A percentile compares a stretch with the other conserved stretches of the same genome.
These are phyloP conservation scores for Barypeithes pellucidus DNA, from an alignment of 2,888 invertebrate species.

Conservation along the genomic window DNA sequence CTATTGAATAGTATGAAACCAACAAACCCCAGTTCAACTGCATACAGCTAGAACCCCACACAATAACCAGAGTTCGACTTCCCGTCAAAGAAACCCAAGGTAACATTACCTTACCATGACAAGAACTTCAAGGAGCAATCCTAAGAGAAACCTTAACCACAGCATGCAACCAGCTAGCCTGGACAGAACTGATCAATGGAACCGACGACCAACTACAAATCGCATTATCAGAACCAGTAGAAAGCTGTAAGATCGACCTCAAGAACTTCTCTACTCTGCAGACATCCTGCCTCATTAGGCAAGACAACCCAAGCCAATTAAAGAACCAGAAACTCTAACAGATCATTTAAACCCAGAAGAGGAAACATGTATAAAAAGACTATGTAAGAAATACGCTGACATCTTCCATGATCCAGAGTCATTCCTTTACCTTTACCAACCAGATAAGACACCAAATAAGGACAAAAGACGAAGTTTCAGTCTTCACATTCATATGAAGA, in stretches of 20 bases:
- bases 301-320: neutral
- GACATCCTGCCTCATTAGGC: neutral
- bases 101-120: neutral
- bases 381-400: neutral
- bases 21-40: neutral
- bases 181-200: no score
- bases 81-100: neutral
- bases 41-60: neutral
- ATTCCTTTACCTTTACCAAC: conserved; percentile 57
- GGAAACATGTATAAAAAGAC: neutral
- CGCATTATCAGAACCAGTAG: neutral
- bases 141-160: neutral
- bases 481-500: conserved; percentile 42
- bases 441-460: conserved; percentile 59
- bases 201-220: neutral
- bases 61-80: neutral
- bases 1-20: neutral
- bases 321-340: neutral
- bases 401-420: neutral
- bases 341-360: neutral
- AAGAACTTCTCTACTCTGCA: neutral
- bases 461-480: conserved; percentile 55
- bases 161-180: neutral
- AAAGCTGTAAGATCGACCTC: neutral
- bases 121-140: neutral